Conservation (phyloP, 2,797 vertebrate genomes). For the Smutsia gigantea region DNA sequence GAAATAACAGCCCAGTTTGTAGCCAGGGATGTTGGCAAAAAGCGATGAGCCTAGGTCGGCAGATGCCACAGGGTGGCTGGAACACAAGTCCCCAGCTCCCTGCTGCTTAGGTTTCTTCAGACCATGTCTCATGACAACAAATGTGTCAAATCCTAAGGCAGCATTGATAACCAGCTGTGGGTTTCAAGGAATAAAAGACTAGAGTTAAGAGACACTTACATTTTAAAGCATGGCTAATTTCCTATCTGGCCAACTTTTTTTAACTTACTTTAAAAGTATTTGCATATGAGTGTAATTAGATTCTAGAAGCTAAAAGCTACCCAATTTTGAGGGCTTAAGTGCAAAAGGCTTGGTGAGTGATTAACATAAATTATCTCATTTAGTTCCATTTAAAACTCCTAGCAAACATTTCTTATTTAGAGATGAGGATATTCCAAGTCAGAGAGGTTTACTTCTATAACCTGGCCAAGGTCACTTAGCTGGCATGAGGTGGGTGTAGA, state of each 20-base stretch:
- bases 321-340: background rate
- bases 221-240: background rate
- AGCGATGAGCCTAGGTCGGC: slow-evolving; percentile 91
- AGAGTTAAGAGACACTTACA: background rate
- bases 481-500: background rate
- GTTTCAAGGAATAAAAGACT: slow-evolving; percentile 61
- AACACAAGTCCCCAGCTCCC: slow-evolving; percentile 85
- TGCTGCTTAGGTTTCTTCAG: slow-evolving; percentile 92
- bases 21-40: slow-evolving; percentile 99
- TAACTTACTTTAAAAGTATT: background rate
- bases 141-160: slow-evolving; percentile 98
- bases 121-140: slow-evolving; percentile 98
- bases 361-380: background rate
- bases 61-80: slow-evolving; percentile 80
- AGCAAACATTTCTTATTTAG: background rate
- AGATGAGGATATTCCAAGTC: background rate
- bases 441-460: background rate
- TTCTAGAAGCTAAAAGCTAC: background rate
- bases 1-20: slow-evolving; percentile 98
- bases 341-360: background rate
- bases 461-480: background rate
- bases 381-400: slow-evolving; percentile 12
- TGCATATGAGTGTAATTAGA: background rate
- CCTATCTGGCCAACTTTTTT: background rate
- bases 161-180: slow-evolving; percentile 95